Percentiles rank a stretch among this genome's conserved stretches.
phyloP scores from a whole-genome alignment of 2,797 vertebrate genomes.

The Gallinago stenura region DNA sequence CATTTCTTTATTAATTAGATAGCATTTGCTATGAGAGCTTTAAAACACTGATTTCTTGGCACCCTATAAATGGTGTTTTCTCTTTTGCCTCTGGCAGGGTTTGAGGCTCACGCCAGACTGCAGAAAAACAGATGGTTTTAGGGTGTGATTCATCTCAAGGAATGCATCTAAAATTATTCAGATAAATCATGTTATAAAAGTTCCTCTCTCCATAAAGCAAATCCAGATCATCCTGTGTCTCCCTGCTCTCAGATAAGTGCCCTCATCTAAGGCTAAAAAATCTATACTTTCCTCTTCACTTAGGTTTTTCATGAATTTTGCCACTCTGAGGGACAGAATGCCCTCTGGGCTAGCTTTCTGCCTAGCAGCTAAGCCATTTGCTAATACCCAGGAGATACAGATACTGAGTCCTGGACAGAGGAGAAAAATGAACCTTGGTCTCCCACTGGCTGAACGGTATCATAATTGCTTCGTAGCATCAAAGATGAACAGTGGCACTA shows the following conservation, averaged over 20 bases:
- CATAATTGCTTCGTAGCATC: slow-evolving; percentile 11
- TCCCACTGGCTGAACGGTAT: background rate
- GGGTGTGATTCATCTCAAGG: background rate
- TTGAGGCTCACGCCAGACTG: background rate
- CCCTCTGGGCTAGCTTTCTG: background rate
- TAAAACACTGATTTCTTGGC: background rate
- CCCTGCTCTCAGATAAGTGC: background rate
- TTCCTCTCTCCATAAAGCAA: slow-evolving; percentile 16
- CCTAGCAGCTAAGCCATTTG: background rate
- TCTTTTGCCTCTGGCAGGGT: background rate
- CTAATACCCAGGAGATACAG: background rate
- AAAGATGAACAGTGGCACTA: background rate
- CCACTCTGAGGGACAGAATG: background rate
- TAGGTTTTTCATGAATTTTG: background rate
- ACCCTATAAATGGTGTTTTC: background rate
- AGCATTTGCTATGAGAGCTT: background rate
- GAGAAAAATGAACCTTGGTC: background rate
- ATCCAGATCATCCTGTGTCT: background rate
- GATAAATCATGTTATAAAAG: background rate
- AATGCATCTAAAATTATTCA: slow-evolving; percentile 32
- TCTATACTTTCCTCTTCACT: background rate
- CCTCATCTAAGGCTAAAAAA: background rate
- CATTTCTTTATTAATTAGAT: background rate
- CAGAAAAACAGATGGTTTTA: background rate
- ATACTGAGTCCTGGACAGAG: background rate